These are phyloP conservation scores for Scrobipalpa costella DNA, from an alignment of 2,888 invertebrate species.

Conservation along the genomic window DNA sequence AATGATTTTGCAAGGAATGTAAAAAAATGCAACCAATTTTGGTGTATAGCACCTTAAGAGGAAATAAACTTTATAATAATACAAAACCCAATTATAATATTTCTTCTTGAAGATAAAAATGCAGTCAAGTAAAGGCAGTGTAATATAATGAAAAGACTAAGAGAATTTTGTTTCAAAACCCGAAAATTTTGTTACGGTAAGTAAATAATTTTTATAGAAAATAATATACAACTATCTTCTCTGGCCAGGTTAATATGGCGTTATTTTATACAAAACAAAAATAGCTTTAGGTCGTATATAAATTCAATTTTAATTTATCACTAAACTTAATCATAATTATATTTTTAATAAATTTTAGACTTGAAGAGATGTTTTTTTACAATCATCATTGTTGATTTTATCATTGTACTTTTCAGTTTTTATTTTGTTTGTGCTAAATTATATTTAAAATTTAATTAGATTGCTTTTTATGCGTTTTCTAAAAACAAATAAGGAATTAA, in stretches of 20 bases:
- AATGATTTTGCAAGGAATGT: slow-evolving; percentile 45
- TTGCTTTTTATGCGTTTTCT: not conserved
- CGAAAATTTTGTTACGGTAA: too few relatives aligned
- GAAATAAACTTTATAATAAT: slow-evolving; percentile 11
- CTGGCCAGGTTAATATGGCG: not conserved
- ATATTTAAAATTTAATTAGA: slow-evolving; percentile 2
- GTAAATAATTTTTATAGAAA: too few relatives aligned
- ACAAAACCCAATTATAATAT: too few relatives aligned
- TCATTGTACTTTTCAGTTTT: not conserved
- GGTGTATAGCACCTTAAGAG: slow-evolving; percentile 23
- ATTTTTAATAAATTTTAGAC: not conserved
- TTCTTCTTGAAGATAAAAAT: too few relatives aligned
- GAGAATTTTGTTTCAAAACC: too few relatives aligned
- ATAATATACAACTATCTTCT: not conserved
- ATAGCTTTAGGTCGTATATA: too few relatives aligned
- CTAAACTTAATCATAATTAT: not conserved
- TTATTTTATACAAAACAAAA: not conserved
- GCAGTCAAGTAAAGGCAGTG: too few relatives aligned
- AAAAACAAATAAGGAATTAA: not conserved
- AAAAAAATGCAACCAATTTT: slow-evolving; percentile 44
- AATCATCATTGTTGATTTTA: too few relatives aligned
- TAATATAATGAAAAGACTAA: too few relatives aligned
- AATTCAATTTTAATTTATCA: not conserved
- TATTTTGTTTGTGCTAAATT: slow-evolving; percentile 1
- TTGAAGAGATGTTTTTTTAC: not conserved